phyloP scores from a whole-genome alignment of 2,888 invertebrate genomes.

The Hirtodrosophila alboralis region DNA sequence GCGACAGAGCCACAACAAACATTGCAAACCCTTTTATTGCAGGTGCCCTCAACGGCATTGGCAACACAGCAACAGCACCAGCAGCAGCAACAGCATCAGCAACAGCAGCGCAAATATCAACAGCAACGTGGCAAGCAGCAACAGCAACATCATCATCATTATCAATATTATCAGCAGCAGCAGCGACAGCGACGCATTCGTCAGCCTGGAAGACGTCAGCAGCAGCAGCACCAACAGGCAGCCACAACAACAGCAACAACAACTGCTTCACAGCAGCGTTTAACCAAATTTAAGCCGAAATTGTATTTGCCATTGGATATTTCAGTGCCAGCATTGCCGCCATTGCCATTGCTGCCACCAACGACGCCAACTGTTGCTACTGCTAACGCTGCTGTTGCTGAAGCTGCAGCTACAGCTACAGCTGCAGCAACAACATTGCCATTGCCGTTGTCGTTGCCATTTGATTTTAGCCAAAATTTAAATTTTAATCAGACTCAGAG shows the following conservation, averaged over 20 bases:
- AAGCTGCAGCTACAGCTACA: conserved; percentile 2
- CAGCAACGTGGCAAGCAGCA: conserved; percentile 45
- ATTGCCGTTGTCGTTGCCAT: conserved; percentile 56
- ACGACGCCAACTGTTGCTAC: conserved; percentile 13
- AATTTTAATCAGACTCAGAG: conserved; percentile 24
- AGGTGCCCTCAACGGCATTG: conserved; percentile 55
- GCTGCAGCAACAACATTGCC: conserved; percentile 29
- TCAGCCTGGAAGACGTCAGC: conserved; percentile 40
- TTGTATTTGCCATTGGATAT: conserved; percentile 63
- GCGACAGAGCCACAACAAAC: conserved; percentile 50
- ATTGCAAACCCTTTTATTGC: conserved; percentile 59
- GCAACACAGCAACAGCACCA: conserved; percentile 35
- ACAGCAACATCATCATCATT: conserved; percentile 36
- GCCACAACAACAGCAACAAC: no score
- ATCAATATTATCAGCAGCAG: conserved; percentile 31
- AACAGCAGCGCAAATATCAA: conserved; percentile 28
- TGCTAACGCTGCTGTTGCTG: conserved; percentile 9
- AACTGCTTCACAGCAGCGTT: no score
- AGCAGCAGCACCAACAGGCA: conserved; percentile 7
- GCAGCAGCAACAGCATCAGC: conserved; percentile 34
- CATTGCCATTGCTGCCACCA: conserved; percentile 17
- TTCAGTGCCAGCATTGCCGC: conserved; percentile 55
- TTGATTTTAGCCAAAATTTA: conserved; percentile 58
- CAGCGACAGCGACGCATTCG: conserved; percentile 50
- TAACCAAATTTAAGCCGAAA: conserved; percentile 54